Evolutionary conservation across 2,888 invertebrate species (phyloP).

Genomic region (Helobdella robusta): DNA sequence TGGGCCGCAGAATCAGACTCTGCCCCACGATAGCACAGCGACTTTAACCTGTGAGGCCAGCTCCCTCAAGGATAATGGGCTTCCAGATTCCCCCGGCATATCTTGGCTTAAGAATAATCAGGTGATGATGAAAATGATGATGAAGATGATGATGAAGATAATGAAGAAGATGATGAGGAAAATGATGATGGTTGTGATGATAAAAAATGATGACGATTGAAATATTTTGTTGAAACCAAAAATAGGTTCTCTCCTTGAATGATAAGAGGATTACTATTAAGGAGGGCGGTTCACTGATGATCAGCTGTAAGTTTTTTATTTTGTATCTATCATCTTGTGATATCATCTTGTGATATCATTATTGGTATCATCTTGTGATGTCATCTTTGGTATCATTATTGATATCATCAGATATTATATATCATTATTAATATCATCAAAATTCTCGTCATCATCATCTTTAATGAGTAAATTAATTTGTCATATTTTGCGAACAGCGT

Average conservation of each 20-base stretch:
- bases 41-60: slow-evolving; percentile 69
- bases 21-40: slow-evolving; percentile 66
- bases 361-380: no score
- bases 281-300: slow-evolving; percentile 30
- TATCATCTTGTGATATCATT: not conserved
- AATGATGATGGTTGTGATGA: not conserved
- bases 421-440: no score
- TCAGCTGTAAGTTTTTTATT: slow-evolving; percentile 22
- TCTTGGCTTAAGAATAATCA: slow-evolving; percentile 56
- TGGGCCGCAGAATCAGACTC: slow-evolving; percentile 76
- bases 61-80: no score
- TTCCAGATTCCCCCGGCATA: slow-evolving; percentile 54
- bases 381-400: no score
- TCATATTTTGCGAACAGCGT: no score
- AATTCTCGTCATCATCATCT: no score
- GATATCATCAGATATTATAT: no score
- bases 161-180: not conserved
- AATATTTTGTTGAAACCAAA: no score
- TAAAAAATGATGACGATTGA: not conserved
- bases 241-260: slow-evolving; percentile 12
- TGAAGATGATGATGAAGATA: not conserved
- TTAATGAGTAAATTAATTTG: no score
- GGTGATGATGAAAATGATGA: not conserved
- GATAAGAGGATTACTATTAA: slow-evolving; percentile 28
- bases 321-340: not conserved